Evolutionary conservation across 2,113 vertebrate species (phyloP), one percentile per base, ranked within the genome.

Genomic region (Macquaria australasica): DNA sequence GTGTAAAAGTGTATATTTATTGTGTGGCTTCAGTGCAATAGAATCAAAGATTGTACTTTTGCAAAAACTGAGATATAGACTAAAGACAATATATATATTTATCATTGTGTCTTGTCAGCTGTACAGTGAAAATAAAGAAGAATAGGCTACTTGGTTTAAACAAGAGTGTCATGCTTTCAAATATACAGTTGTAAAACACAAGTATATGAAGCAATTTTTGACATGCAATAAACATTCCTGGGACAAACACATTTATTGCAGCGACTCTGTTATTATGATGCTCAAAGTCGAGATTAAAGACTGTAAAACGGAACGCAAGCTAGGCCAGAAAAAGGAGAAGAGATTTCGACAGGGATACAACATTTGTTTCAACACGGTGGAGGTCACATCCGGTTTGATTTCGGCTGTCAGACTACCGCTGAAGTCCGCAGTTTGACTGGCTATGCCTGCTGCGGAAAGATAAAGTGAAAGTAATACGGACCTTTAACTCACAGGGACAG

Each of bases 161-260:
- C 28, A 50, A 66, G 2, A 8, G 23, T 74, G 74, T 63, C 34
- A n/a, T 75, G 31, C 77, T 78, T 67, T 72, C 14, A 55, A 53
- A 90, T 85, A 77, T 56, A 48, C 58, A 68, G 16, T 37, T 75
- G 66, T 83, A 48, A 72, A 79, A 77, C 45, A 58, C 50, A 10
- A 79, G 21, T 60, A 25, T 53, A 45, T 66, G 4, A 73, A 84
- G 18, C 31, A 48, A 0, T 62, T 50, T 58, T 62, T 5, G 81
- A 77, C 41, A 66, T 86, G 53, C 45, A 93, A 93, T 91, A 92
- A 93, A 92, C 14, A 70, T 48, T 79, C 7, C 58, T 84, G n/a
- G 48, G 74, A 63, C 25, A 85, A 73, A 74, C 21, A 48, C 1
- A 23, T 62, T 23, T 20, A 34, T 7, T 68, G 31, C 5, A 14